These are phyloP conservation scores for Pristionchus exspectatus DNA, from an alignment of 2,888 invertebrate species.

Conservation along the genomic window DNA sequence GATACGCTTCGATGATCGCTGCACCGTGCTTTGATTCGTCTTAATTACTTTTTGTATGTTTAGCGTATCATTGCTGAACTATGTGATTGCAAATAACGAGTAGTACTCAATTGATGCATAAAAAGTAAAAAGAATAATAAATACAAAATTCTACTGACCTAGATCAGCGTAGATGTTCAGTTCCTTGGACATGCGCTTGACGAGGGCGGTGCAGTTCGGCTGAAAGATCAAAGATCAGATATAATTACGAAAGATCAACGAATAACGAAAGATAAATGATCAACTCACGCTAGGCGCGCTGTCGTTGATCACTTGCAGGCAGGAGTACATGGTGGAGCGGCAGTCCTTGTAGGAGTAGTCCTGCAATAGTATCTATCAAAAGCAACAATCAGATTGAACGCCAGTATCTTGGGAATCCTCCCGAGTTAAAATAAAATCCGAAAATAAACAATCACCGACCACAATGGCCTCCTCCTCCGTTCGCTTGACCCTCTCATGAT, in stretches of 20 bases:
- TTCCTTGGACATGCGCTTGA: not conserved
- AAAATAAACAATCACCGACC: not conserved
- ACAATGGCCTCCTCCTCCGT: not conserved
- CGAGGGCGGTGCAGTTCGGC: not conserved
- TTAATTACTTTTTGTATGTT: too few species aligned
- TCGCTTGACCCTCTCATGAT: not conserved
- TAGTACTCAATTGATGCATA: too few species aligned
- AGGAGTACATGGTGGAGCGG: constrained; percentile 3
- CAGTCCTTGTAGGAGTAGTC: constrained; percentile 2
- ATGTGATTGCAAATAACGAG: too few species aligned
- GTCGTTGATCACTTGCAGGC: not conserved
- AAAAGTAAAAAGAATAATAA: too few species aligned
- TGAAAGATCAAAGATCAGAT: not conserved
- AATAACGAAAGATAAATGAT: not conserved
- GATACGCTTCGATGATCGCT: not conserved
- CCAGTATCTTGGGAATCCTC: too few species aligned
- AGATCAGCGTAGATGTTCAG: not conserved
- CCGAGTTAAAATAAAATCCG: too few species aligned
- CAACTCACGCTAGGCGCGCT: not conserved
- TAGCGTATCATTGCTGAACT: too few species aligned
- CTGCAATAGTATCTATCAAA: not conserved
- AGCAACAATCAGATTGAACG: not conserved
- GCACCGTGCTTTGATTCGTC: not conserved
- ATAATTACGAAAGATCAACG: not conserved
- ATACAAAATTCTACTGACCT: too few species aligned